Conservation (phyloP, 1,140 invertebrate species). For the Drosophila tani region DNA sequence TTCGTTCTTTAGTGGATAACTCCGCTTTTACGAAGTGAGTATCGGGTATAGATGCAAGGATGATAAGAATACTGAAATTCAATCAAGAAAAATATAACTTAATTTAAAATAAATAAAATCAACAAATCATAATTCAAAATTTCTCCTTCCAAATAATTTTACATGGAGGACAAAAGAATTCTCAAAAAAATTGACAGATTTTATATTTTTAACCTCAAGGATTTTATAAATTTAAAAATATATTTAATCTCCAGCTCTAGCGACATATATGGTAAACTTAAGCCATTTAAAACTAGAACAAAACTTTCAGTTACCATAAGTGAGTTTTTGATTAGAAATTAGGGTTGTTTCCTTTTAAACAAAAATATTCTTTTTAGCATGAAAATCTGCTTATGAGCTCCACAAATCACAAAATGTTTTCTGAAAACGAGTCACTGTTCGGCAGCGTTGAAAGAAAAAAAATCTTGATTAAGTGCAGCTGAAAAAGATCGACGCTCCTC, state of each 20-base stretch:
- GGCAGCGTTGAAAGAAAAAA: conserved; percentile 25
- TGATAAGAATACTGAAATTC: conserved; percentile 56
- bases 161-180: too few relatives aligned
- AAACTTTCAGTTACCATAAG: not conserved
- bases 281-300: not conserved
- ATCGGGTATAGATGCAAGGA: conserved; percentile 40
- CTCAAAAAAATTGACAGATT: too few relatives aligned
- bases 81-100: not conserved
- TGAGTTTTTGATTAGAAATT: not conserved
- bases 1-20: conserved; percentile 63
- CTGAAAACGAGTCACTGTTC: conserved; percentile 42
- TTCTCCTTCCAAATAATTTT: too few relatives aligned
- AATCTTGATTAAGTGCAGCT: conserved; percentile 50
- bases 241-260: too few relatives aligned
- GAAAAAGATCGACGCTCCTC: conserved; percentile 11
- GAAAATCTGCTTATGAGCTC: conserved; percentile 18
- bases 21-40: conserved; percentile 47
- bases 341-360: conserved; percentile 1
- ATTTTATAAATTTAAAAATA: too few relatives aligned
- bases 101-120: not conserved
- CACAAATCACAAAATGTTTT: conserved; percentile 23
- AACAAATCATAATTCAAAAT: too few relatives aligned
- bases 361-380: conserved; percentile 2
- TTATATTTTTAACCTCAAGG: too few relatives aligned
- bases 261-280: too few relatives aligned